Conservation (phyloP, 2,797 vertebrate species). For the Champsocephalus esox region DNA sequence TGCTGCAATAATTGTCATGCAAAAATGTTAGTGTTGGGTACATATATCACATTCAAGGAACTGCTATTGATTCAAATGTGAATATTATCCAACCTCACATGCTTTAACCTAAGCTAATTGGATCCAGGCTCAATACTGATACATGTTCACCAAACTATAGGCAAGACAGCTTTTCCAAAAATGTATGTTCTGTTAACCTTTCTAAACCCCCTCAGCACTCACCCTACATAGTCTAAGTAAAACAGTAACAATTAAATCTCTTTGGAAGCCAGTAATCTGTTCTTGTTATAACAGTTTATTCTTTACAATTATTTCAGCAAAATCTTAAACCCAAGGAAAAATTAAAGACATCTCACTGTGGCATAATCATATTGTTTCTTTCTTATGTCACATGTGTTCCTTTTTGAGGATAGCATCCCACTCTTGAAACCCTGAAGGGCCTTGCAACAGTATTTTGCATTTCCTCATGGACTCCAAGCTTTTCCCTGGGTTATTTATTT, state of each 20-base stretch:
- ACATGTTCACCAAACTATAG: background rate
- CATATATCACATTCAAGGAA: too few relatives aligned
- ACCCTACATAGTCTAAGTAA: slow-evolving; percentile 1
- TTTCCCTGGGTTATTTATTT: slow-evolving; percentile 49
- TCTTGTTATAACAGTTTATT: slow-evolving; percentile 4
- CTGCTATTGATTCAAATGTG: too few relatives aligned
- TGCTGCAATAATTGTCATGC: too few relatives aligned
- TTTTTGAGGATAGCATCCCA: slow-evolving; percentile 19
- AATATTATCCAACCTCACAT: too few relatives aligned
- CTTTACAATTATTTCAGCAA: slow-evolving; percentile 8
- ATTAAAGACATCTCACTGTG: slow-evolving; percentile 1
- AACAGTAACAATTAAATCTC: background rate
- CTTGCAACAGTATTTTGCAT: slow-evolving; percentile 36
- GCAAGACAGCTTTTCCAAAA: background rate
- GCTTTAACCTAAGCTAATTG: background rate
- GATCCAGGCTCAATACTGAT: background rate
- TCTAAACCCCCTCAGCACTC: background rate
- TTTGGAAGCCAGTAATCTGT: background rate
- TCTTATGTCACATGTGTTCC: slow-evolving; percentile 4
- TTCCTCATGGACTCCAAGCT: slow-evolving; percentile 23
- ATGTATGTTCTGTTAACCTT: background rate
- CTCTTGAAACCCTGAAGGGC: slow-evolving; percentile 22
- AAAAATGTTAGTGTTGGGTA: too few relatives aligned
- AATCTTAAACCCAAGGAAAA: background rate
- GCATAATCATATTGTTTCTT: slow-evolving; percentile 1